Percentiles rank a stretch among this genome's conserved stretches.
Conservation (phyloP, 2,113 vertebrate species). For the Spermophilus dauricus region DNA sequence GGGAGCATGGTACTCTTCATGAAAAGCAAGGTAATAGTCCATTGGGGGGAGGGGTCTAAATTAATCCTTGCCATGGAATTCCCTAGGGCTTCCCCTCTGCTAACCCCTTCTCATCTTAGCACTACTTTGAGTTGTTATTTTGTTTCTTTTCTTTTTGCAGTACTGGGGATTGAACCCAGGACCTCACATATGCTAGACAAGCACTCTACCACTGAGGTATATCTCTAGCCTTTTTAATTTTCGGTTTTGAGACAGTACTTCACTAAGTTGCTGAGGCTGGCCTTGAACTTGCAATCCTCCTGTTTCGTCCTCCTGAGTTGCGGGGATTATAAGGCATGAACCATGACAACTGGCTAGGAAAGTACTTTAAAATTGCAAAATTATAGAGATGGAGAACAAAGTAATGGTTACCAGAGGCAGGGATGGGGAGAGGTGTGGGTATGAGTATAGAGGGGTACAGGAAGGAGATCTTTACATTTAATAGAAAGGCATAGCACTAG, state of each 20-base stretch:
- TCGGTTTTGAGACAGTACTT: background rate
- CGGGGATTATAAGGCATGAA: background rate
- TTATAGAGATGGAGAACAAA: constrained; percentile 54
- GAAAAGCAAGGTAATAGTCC: background rate
- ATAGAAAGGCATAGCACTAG: constrained; percentile 11
- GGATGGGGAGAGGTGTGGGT: background rate
- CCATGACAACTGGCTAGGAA: background rate
- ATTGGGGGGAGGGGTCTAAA: background rate
- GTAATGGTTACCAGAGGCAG: background rate
- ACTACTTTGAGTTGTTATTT: constrained; percentile 5
- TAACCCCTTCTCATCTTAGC: background rate
- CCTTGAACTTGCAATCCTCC: background rate
- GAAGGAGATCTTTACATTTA: background rate
- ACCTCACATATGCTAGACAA: background rate
- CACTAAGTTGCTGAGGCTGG: background rate
- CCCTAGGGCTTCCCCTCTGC: background rate
- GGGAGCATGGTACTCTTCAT: background rate
- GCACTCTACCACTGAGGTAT: background rate
- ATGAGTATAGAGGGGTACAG: background rate
- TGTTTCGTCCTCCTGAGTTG: background rate
- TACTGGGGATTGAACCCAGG: background rate
- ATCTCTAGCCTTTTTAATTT: background rate
- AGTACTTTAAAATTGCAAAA: constrained; percentile 18
- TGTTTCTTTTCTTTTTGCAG: background rate
- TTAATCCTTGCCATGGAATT: background rate